These are phyloP conservation scores for Equus przewalskii DNA, from an alignment of 2,113 vertebrate genomes.

Conservation along the genomic window DNA sequence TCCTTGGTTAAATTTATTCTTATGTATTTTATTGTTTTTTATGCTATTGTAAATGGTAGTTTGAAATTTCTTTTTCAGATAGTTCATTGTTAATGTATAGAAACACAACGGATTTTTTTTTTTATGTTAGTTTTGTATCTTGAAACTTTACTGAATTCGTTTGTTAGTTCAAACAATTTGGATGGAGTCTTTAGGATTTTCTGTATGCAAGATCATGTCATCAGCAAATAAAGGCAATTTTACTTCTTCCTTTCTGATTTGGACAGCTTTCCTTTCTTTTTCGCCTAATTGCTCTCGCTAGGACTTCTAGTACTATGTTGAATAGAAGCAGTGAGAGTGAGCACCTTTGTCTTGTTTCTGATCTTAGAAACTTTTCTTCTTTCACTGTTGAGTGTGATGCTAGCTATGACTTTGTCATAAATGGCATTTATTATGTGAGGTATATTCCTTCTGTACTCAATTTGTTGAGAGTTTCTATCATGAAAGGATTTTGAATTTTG, in stretches of 20 bases:
- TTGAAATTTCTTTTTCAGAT: background rate
- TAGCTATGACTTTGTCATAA: no score
- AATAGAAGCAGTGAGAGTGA: background rate
- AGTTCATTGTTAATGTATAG: background rate
- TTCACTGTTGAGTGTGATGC: background rate
- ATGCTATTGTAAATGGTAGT: background rate
- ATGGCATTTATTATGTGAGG: background rate
- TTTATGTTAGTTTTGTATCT: background rate
- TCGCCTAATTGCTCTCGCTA: background rate
- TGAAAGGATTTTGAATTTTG: background rate
- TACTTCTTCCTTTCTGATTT: background rate
- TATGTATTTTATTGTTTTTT: background rate
- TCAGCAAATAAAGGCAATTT: background rate
- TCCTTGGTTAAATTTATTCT: background rate
- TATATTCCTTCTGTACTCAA: background rate
- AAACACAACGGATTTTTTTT: background rate
- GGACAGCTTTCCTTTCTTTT: background rate
- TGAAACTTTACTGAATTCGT: background rate
- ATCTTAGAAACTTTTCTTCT: background rate
- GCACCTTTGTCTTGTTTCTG: background rate
- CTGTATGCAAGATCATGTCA: background rate
- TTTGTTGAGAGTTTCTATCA: background rate
- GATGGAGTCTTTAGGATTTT: background rate
- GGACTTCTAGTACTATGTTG: background rate
- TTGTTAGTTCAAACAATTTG: background rate